Evolutionary conservation across 2,888 invertebrate species (phyloP).

Genomic region (Phrixothrix hirtus): DNA sequence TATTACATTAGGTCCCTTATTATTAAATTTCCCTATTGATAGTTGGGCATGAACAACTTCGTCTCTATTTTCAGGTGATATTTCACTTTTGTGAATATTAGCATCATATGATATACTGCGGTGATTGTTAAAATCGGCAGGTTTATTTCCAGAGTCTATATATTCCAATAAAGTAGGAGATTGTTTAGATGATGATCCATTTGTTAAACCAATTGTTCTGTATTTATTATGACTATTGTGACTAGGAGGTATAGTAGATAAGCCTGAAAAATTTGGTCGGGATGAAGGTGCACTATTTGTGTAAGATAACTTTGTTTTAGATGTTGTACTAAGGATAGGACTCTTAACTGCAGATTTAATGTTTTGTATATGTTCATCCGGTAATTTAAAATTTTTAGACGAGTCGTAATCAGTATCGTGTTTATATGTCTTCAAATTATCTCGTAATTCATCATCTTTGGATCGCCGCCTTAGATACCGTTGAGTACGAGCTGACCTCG

Average conservation of each 20-base stretch:
- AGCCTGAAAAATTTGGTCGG: conserved; percentile 43
- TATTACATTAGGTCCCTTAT: conserved; percentile 9
- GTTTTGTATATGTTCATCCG: conserved; percentile 33
- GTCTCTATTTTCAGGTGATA: conserved; percentile 40
- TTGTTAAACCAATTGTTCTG: conserved; percentile 43
- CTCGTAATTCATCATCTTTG: conserved; percentile 68
- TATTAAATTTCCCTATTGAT: conserved; percentile 44
- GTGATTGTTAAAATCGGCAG: conserved; percentile 33
- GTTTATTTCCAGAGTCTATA: conserved; percentile 9
- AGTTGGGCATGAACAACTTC: conserved; percentile 48
- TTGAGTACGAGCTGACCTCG: conserved; percentile 77
- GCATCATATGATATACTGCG: conserved; percentile 52
- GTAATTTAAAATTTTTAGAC: conserved; percentile 30
- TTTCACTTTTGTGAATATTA: conserved; percentile 47
- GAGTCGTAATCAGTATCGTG: conserved; percentile 50
- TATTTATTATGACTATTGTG: conserved; percentile 45
- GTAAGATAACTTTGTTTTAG: conserved; percentile 22
- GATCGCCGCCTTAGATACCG: conserved; percentile 77
- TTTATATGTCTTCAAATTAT: conserved; percentile 49
- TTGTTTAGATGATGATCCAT: conserved; percentile 39
- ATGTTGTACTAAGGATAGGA: conserved; percentile 37
- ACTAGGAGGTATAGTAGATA: conserved; percentile 54
- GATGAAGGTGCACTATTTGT: conserved; percentile 25
- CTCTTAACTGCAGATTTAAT: conserved; percentile 45
- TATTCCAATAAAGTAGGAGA: conserved; percentile 31